Percentiles rank a stretch among this genome's conserved stretches.
phyloP scores from a whole-genome alignment of 2,888 invertebrate genomes.

The Asteroscopus sphinx region DNA sequence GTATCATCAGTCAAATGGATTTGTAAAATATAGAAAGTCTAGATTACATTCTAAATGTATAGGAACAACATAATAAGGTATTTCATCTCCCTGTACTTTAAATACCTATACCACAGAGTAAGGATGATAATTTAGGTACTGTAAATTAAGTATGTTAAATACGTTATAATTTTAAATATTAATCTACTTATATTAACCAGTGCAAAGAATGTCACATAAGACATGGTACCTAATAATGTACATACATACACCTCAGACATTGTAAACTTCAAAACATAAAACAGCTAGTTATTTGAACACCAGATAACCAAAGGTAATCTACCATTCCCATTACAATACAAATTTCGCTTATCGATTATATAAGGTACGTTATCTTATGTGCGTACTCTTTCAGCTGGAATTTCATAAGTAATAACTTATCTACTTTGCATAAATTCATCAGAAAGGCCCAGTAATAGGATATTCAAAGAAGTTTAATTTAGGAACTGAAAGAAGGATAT shows the following conservation, averaged over 20 bases:
- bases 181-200: conserved; percentile 26
- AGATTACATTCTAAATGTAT: conserved; percentile 16
- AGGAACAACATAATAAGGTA: conserved; percentile 46
- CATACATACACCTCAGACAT: no score
- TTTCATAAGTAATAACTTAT: conserved; percentile 14
- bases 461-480: not conserved
- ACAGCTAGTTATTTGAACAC: no score
- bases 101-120: no score
- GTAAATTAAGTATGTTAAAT: conserved; percentile 9
- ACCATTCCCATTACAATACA: no score
- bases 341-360: no score
- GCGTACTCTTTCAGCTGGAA: conserved; percentile 11
- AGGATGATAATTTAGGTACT: conserved; percentile 11
- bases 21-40: conserved; percentile 35
- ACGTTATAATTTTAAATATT: conserved; percentile 16
- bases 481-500: conserved; percentile 18
- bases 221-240: not conserved
- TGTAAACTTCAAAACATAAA: no score
- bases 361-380: not conserved
- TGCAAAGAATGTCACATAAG: conserved; percentile 12
- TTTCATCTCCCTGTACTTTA: conserved; percentile 49
- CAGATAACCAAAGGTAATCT: no score
- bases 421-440: conserved; percentile 41
- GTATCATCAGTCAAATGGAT: conserved; percentile 72
- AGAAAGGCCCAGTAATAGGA: conserved; percentile 24